Percentiles rank a stretch among this genome's conserved stretches.
Conservation (phyloP, 2,797 vertebrate genomes). For the Mormyrops attenuatus region DNA sequence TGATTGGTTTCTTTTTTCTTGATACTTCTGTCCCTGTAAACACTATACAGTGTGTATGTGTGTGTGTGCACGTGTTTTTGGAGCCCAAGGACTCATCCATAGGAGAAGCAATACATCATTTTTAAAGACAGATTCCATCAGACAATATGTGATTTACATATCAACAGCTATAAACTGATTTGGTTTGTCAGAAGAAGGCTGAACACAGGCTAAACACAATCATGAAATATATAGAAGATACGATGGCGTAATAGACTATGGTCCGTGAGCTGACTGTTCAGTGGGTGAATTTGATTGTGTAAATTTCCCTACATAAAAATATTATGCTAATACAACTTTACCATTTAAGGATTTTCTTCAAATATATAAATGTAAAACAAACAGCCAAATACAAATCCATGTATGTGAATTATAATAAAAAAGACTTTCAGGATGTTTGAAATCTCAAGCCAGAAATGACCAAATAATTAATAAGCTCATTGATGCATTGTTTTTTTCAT, state of each 20-base stretch:
- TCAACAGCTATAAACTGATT: not conserved
- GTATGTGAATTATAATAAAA: not conserved
- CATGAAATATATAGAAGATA: not conserved
- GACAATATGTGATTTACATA: constrained; percentile 9
- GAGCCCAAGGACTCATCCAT: not conserved
- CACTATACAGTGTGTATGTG: not conserved
- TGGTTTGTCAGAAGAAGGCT: not conserved
- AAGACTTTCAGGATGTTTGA: not conserved
- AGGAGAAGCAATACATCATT: not conserved
- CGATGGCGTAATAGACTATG: not conserved
- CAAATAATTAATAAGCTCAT: not conserved
- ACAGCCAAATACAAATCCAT: not conserved
- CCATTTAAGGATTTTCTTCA: constrained; percentile 38
- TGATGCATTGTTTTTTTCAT: not conserved
- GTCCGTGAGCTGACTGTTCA: not conserved
- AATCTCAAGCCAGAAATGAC: not conserved
- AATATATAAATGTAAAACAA: not conserved
- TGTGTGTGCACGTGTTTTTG: not conserved
- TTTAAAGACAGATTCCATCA: not conserved
- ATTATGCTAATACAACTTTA: constrained; percentile 22
- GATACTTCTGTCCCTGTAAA: not conserved
- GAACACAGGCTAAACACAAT: not conserved
- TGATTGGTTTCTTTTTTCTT: not conserved
- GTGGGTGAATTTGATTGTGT: not conserved
- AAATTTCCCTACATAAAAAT: constrained; percentile 41